Conservation (phyloP, 2,797 vertebrate genomes). For the Melanogrammus aeglefinus region DNA sequence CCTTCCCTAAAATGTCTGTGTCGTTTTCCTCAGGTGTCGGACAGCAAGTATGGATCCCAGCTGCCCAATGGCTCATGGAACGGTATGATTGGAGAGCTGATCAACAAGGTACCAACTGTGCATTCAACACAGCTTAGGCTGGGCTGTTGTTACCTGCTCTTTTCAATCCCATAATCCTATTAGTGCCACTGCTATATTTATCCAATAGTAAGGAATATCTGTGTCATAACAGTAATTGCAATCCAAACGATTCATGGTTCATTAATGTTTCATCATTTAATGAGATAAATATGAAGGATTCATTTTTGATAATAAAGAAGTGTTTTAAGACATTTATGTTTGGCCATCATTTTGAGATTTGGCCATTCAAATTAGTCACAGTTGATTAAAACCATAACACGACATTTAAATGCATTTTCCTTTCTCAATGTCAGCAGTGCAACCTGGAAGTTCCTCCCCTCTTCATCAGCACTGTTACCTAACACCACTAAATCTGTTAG, state of each 20-base stretch:
- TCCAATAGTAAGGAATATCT: neutral
- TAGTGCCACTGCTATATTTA: neutral
- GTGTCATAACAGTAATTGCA: neutral
- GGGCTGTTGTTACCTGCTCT: neutral
- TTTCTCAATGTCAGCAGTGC: neutral
- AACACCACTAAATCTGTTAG: neutral
- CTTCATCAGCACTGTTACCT: neutral
- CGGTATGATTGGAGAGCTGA: constrained; percentile 97
- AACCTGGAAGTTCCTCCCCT: neutral
- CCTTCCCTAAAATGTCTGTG: neutral
- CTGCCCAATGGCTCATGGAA: constrained; percentile 95
- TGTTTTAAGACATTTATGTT: neutral
- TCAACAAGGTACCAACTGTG: constrained; percentile 81
- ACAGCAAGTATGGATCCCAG: constrained; percentile 92
- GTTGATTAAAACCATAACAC: neutral
- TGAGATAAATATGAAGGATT: neutral
- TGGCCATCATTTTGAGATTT: neutral
- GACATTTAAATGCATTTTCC: neutral
- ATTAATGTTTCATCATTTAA: neutral
- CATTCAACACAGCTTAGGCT: neutral
- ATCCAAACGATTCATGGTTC: neutral
- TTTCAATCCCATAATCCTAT: neutral
- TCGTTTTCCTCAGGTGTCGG: constrained; percentile 80
- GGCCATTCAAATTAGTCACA: neutral
- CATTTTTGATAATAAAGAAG: neutral